phyloP scores from a whole-genome alignment of 2,113 vertebrate species.

The Alouatta palliata region DNA sequence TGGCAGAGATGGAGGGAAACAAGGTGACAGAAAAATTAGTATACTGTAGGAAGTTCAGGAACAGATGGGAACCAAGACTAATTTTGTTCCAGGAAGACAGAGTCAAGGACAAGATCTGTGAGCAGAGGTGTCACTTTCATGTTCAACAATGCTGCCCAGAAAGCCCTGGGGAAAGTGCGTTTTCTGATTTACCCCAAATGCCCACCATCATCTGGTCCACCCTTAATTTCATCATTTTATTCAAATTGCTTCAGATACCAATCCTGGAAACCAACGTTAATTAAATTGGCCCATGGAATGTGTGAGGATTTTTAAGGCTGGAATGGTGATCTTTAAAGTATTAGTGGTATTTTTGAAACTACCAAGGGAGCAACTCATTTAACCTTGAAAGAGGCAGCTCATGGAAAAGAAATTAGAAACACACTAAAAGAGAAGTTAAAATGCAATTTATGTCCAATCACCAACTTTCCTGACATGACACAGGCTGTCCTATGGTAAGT shows the following conservation, averaged over 20 bases:
- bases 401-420: neutral
- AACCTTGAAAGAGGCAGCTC: neutral
- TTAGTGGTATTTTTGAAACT: neutral
- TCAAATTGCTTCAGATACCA: neutral
- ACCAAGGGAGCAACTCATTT: neutral
- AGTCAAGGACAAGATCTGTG: neutral
- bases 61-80: neutral
- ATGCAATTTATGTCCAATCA: neutral
- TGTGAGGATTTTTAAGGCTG: neutral
- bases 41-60: neutral
- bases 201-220: neutral
- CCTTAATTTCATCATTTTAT: neutral
- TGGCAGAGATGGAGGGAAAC: neutral
- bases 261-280: neutral
- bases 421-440: neutral
- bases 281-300: neutral
- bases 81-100: neutral
- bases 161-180: accelerated
- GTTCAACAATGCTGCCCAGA: neutral
- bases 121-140: neutral
- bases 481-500: accelerated
- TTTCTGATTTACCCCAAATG: neutral
- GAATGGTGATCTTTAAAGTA: neutral
- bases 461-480: neutral
- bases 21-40: neutral